These are phyloP conservation scores for Clupea harengus DNA, from an alignment of 2,113 vertebrate species.

Conservation along the genomic window DNA sequence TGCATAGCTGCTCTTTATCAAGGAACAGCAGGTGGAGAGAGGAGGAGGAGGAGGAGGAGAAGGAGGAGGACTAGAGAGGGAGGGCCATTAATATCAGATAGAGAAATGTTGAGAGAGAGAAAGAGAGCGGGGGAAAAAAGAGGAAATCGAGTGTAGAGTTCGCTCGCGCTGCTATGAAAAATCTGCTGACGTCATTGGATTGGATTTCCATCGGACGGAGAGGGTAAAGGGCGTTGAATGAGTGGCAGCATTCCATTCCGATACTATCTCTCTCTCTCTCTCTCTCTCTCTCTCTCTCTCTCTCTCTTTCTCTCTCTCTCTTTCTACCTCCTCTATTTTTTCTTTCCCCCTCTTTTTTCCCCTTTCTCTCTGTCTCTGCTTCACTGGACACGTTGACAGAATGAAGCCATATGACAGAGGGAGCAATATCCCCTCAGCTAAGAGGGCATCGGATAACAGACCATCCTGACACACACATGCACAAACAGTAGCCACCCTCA, in stretches of 20 bases:
- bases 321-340: not conserved
- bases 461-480: not conserved
- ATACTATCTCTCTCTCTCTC: conserved; percentile 27
- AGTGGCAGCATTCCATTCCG: conserved; percentile 18
- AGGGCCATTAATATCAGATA: not conserved
- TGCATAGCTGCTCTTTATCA: conserved; percentile 8
- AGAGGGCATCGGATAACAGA: not conserved
- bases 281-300: conserved; percentile 34
- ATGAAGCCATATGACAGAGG: conserved; percentile 20
- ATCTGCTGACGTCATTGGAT: conserved; percentile 34
- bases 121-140: not conserved
- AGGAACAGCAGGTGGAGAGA: not conserved
- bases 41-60: not conserved
- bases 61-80: not conserved
- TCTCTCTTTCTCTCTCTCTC: conserved; percentile 22
- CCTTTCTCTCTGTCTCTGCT: conserved; percentile 36
- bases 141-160: conserved; percentile 15
- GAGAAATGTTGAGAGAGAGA: conserved; percentile 9
- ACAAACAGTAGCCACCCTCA: not conserved
- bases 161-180: conserved; percentile 10
- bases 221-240: not conserved
- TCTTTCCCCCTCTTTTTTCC: conserved; percentile 23
- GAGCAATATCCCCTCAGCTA: conserved; percentile 10
- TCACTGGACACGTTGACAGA: conserved; percentile 37
- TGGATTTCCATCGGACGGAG: conserved; percentile 33